Conservation (phyloP, 2,888 invertebrate genomes). For the Drosophila atripex region DNA sequence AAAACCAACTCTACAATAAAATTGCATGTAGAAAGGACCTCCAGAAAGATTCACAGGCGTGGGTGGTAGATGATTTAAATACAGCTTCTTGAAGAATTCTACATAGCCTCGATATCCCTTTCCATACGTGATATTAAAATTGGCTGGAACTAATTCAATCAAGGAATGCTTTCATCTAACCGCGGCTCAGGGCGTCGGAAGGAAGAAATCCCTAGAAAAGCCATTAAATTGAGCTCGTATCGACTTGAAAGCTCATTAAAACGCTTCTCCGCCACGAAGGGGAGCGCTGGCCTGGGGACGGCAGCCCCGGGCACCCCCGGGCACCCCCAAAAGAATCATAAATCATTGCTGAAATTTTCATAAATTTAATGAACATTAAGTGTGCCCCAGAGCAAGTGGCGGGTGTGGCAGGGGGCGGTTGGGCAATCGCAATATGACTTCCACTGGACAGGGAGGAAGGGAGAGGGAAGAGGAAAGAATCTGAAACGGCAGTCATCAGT, state of each 20-base stretch:
- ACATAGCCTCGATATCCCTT: not conserved
- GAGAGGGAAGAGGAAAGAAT: slow-evolving; percentile 28
- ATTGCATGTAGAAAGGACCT: too few species aligned
- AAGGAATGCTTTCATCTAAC: slow-evolving; percentile 22
- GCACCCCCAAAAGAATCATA: slow-evolving; percentile 44
- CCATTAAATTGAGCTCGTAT: slow-evolving; percentile 55
- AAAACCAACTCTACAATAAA: too few species aligned
- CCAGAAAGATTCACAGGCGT: too few species aligned
- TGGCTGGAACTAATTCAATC: slow-evolving; percentile 21
- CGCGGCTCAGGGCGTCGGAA: not conserved
- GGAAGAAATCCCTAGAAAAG: slow-evolving; percentile 11
- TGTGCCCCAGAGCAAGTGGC: slow-evolving; percentile 35
- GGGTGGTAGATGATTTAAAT: too few species aligned
- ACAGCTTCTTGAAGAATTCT: not conserved
- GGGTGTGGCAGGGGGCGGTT: slow-evolving; percentile 5
- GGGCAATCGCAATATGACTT: slow-evolving; percentile 26
- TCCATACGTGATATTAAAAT: slow-evolving; percentile 7
- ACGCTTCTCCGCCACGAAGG: slow-evolving; percentile 20
- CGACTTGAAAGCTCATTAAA: slow-evolving; percentile 61
- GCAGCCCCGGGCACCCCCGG: not conserved
- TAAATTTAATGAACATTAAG: slow-evolving; percentile 71
- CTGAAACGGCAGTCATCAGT: slow-evolving; percentile 65
- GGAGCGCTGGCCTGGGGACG: not conserved
- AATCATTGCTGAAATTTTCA: slow-evolving; percentile 68
- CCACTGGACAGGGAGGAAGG: slow-evolving; percentile 26